Evolutionary conservation across 2,888 invertebrate genomes (phyloP), one percentile per base, ranked within the genome.

Genomic region (Pristionchus mayeri): DNA sequence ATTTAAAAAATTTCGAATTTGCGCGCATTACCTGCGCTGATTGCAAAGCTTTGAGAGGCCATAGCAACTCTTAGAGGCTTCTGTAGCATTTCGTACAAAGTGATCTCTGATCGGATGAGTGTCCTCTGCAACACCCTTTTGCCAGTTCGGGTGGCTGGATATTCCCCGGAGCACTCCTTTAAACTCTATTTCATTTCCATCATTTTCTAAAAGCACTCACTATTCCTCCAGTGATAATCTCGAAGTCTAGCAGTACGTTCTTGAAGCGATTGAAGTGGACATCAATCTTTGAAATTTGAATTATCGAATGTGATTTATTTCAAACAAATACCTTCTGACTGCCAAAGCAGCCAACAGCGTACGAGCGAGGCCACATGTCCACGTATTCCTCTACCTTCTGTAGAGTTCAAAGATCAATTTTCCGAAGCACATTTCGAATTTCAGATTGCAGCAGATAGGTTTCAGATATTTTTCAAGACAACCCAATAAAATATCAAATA

Each of bases 301-400:
- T 54, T 44, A 24, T 21, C 54, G 54, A 21, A 24, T 18, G 0
- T 34, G 24, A 54, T 24, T 50, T 3, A 84, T 34, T 4, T 44
- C 9, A 40, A 50, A 71, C 0, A 13, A 76, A 60, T 40, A 82
- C 81, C 84, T 97, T 97, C 93, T 99, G 98, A 84, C 98, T 96
- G 0, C 99, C 99, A 93, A 96, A 96, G 88, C 99, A 96, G 1
- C 96, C 96, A 37, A 99, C 95, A 0, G 97, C 96, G 91, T 96
- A 96, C 2, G 96, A 96, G 3, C 96, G 95, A 3, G 94, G 94
- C 88, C 93, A 91, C 89, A 91, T 90, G 81, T 93, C 91, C 16
- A 92, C 91, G 84, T 91, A 91, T 27, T 92, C 92, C 9, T 88
- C 88, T 9, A 78, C 48, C 30, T 75, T 80, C 84, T 87, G 82